Evolutionary conservation across 2,888 invertebrate genomes (phyloP), one percentile per base, ranked within the genome.

Genomic region (Plutella xylostella): DNA sequence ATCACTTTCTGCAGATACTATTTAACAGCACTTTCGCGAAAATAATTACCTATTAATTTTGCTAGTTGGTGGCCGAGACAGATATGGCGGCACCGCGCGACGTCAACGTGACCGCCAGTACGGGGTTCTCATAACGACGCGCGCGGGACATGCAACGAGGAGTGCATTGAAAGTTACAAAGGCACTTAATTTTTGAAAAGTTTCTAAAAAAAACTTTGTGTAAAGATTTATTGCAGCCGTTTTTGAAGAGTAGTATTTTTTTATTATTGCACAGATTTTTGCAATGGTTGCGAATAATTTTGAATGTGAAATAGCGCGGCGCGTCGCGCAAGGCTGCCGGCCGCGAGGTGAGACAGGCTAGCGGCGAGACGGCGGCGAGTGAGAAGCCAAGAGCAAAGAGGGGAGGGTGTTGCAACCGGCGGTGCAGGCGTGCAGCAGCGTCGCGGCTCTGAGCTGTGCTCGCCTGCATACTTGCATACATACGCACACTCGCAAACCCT

Each of bases 111-210:
- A 86, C 86, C 86, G 83, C 86, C 85, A 79, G 82, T 87, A 86
- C 88, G 89, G 89, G 90, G 89, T 89, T 87, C 88, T 89, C 89
- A 88, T 86, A 88, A 87, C 87, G 89, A 90, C 90, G 91, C 91
- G 89, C 89, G 90, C 87, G 88, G 89, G 86, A 82, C 71, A 76
- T 87, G 87, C 86, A 86, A 87, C 86, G 87, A 87, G 85, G 84
- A 85, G 83, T 85, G 84, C 84, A 85, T 84, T 82, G 79, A 80
- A 83, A 82, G 71, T 82, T 73, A 71, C 60, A 75, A 75, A 79
- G 70, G 72, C 72, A 77, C 75, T 66, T 64, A 66, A 68, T 67
- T 70, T 73, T 55, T 65, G 61, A n/a, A 65, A 68, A 62, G 58
- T 70, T 71, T 64, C 61, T 64, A 54, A 63, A 52, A 66, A 74